A percentile compares a stretch with the other conserved stretches of the same genome.
These are phyloP conservation scores for Forbesichthys papilliferus DNA, from an alignment of 2,113 vertebrate species.

Conservation along the genomic window DNA sequence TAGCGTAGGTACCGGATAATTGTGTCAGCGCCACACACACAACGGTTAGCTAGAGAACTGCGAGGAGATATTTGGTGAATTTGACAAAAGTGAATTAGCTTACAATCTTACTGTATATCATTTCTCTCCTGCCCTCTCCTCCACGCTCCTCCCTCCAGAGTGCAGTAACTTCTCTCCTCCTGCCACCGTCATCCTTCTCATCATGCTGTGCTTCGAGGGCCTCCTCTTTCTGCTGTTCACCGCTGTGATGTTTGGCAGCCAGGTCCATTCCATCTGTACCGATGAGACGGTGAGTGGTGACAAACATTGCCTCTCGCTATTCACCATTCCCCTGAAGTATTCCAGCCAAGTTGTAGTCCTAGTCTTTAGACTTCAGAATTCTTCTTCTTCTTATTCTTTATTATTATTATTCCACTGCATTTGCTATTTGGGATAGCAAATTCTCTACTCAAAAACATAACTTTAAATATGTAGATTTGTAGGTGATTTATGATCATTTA, in stretches of 20 bases:
- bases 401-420: too few relatives aligned
- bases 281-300: conserved; percentile 92
- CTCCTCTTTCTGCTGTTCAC: conserved; percentile 98
- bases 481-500: too few relatives aligned
- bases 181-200: conserved; percentile 93
- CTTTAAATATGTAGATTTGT: too few relatives aligned
- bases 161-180: conserved; percentile 96
- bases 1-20: too few relatives aligned
- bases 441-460: too few relatives aligned
- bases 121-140: background rate
- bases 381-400: too few relatives aligned
- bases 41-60: background rate
- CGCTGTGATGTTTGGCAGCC: conserved; percentile 96
- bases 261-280: conserved; percentile 96
- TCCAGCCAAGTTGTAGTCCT: background rate
- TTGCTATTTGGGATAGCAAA: too few relatives aligned
- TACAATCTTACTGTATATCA: background rate
- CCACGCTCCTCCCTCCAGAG: conserved; percentile 71
- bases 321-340: background rate
- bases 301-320: background rate
- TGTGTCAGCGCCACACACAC: background rate
- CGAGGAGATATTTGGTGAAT: too few relatives aligned
- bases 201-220: conserved; percentile 94
- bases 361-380: background rate
- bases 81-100: background rate